A percentile compares a stretch with the other conserved stretches of the same genome.
These are phyloP conservation scores for Aporrectodea caliginosa DNA, from an alignment of 1,140 invertebrate genomes.

Conservation along the genomic window DNA sequence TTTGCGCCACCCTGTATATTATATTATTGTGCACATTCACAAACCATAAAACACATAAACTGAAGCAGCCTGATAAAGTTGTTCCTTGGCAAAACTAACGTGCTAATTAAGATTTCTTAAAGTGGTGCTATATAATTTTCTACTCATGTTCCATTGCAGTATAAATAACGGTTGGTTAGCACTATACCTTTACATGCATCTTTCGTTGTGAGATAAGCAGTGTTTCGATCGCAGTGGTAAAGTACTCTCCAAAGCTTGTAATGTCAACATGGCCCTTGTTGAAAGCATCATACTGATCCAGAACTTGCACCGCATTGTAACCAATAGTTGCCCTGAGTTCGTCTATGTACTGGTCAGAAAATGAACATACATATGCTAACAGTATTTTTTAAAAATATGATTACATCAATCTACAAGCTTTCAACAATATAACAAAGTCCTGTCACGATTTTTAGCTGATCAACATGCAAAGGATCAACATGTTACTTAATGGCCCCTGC, in stretches of 20 bases:
- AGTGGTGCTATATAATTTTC: background rate
- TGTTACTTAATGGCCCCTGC: too few species aligned
- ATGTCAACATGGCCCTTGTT: slow-evolving; percentile 25
- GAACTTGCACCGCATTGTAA: background rate
- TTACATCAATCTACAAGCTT: too few species aligned
- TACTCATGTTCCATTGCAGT: background rate
- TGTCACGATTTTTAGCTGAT: too few species aligned
- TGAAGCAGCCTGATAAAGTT: too few species aligned
- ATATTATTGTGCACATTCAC: background rate
- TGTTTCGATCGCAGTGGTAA: slow-evolving; percentile 15
- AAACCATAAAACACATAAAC: too few species aligned
- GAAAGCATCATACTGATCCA: slow-evolving; percentile 13
- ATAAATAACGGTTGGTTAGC: background rate
- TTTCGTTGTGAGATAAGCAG: slow-evolving; percentile 23
- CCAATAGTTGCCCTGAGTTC: slow-evolving; percentile 5
- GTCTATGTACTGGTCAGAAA: slow-evolving; percentile 5
- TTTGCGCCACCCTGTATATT: background rate
- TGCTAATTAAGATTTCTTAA: too few species aligned
- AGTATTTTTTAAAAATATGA: too few species aligned
- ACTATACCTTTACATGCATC: slow-evolving; percentile 10
- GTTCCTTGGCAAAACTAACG: too few species aligned
- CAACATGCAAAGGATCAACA: too few species aligned
- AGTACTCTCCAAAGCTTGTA: slow-evolving; percentile 18
- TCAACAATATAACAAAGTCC: too few species aligned
- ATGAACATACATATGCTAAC: too few species aligned